phyloP scores from a whole-genome alignment of 2,113 vertebrate genomes.

The Hydropotes inermis region DNA sequence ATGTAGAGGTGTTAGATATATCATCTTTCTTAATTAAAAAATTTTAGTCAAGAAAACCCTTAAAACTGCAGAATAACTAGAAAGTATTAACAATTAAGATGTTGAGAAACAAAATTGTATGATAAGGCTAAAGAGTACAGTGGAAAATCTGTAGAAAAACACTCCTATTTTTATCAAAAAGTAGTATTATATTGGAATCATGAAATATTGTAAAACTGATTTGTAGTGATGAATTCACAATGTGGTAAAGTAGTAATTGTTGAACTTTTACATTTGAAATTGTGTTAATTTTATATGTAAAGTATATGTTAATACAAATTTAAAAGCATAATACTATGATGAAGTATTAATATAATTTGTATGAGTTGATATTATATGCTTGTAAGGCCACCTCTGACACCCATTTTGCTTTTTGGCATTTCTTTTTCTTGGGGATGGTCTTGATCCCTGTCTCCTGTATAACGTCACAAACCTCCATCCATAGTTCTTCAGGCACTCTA shows the following conservation, averaged over 20 bases:
- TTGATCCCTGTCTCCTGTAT: not conserved
- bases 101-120: not conserved
- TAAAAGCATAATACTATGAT: not conserved
- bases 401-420: not conserved
- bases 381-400: not conserved
- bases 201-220: not conserved
- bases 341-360: not conserved
- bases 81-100: not conserved
- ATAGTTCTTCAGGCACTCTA: not conserved
- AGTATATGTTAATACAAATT: not conserved
- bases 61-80: not conserved
- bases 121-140: not conserved
- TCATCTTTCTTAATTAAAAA: not conserved
- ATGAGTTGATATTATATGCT: not conserved
- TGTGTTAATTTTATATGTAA: not conserved
- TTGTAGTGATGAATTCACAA: not conserved
- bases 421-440: not conserved
- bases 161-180: not conserved
- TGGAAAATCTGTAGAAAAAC: not conserved
- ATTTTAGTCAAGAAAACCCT: not conserved
- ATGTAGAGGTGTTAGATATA: not conserved
- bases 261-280: not conserved
- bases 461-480: not conserved
- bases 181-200: not conserved
- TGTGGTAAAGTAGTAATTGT: not conserved